phyloP scores from a whole-genome alignment of 2,888 invertebrate species.

The Portevinia maculata region DNA sequence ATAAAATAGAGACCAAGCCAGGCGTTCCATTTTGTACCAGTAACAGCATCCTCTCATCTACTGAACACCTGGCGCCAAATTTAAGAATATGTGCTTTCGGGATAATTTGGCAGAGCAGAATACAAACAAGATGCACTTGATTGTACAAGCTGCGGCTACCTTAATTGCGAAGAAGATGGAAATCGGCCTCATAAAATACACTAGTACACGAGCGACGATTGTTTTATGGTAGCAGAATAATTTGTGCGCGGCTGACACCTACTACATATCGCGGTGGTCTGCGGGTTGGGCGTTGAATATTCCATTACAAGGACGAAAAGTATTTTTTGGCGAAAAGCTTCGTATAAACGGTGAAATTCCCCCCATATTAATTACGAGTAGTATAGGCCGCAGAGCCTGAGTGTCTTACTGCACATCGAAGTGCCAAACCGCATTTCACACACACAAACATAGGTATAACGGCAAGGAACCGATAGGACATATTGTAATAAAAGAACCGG shows the following conservation, averaged over 20 bases:
- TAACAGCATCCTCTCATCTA: slow-evolving; percentile 26
- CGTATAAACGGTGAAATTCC: background rate
- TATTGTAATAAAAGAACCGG: slow-evolving; percentile 11
- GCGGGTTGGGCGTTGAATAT: background rate
- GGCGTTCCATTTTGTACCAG: slow-evolving; percentile 9
- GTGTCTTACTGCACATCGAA: slow-evolving; percentile 22
- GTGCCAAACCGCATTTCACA: slow-evolving; percentile 50
- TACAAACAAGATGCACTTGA: slow-evolving; percentile 25
- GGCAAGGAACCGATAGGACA: slow-evolving; percentile 17
- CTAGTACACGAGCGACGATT: slow-evolving; percentile 5
- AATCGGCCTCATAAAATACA: slow-evolving; percentile 24
- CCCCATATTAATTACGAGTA: slow-evolving; percentile 33
- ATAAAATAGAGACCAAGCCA: background rate
- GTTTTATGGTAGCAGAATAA: slow-evolving; percentile 43
- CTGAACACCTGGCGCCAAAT: slow-evolving; percentile 59
- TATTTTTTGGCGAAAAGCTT: background rate
- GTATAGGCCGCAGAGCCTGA: background rate
- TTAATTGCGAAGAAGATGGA: background rate
- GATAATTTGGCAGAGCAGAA: slow-evolving; percentile 46
- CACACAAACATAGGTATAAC: slow-evolving; percentile 3
- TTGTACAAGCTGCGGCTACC: slow-evolving; percentile 22
- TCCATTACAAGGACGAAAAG: slow-evolving; percentile 1
- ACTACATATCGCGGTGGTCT: background rate
- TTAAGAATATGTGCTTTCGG: slow-evolving; percentile 28
- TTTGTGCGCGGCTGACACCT: slow-evolving; percentile 41